Evolutionary conservation across 1,140 invertebrate species (phyloP).

Genomic region (Megathymus violae): DNA sequence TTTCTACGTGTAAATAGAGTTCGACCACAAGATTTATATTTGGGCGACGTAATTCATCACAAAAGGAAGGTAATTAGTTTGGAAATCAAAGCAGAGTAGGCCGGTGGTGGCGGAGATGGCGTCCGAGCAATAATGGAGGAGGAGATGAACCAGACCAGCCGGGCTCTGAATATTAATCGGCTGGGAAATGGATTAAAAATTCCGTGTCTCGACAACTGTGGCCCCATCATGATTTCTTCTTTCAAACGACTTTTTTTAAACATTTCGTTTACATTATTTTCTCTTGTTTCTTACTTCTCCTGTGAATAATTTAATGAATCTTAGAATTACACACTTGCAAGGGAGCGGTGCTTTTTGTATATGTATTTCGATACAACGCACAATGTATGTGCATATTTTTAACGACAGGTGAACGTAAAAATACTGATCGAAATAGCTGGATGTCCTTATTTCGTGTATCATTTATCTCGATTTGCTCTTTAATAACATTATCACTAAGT

Average conservation of each 20-base stretch:
- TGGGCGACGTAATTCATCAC: conserved; percentile 56
- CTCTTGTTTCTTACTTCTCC: conserved; percentile 59
- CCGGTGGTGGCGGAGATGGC: conserved; percentile 47
- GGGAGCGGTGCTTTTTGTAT: conserved; percentile 5
- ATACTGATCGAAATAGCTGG: neutral
- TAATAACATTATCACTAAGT: conserved; percentile 47
- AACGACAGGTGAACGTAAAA: no score
- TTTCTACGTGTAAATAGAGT: no score
- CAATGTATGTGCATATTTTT: no score
- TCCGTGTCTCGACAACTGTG: conserved; percentile 74
- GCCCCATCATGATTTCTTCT: conserved; percentile 72
- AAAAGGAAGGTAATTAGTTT: conserved; percentile 76
- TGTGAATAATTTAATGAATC: conserved; percentile 81
- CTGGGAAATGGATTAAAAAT: conserved; percentile 83
- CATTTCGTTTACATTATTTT: conserved; percentile 81
- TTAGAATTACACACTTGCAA: conserved; percentile 65
- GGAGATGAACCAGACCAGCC: conserved; percentile 82
- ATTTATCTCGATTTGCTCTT: conserved; percentile 4
- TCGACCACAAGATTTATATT: conserved; percentile 33
- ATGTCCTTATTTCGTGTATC: neutral
- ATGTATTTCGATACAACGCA: neutral
- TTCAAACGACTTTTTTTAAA: conserved; percentile 81
- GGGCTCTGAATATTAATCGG: conserved; percentile 80
- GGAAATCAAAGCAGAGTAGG: conserved; percentile 72
- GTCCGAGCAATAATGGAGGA: conserved; percentile 76